Conservation (phyloP, 2,113 vertebrate species). For the Thomomys bottae region DNA sequence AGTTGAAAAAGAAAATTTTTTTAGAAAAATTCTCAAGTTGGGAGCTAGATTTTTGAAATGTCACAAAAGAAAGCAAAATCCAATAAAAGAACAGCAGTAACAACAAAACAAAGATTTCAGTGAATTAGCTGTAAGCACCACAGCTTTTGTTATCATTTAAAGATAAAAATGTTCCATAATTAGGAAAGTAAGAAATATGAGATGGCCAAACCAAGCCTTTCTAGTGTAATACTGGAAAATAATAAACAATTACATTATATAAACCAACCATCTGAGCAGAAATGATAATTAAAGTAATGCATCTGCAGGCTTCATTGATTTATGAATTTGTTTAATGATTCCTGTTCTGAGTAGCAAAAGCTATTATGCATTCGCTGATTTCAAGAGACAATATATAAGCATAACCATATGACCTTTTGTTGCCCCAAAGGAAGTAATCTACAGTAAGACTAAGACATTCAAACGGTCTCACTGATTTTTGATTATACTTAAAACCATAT, state of each 20-base stretch:
- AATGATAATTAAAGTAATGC: slow-evolving; percentile 95
- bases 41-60: slow-evolving; percentile 35
- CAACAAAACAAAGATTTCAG: neutral
- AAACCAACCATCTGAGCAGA: slow-evolving; percentile 91
- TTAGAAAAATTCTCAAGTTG: neutral
- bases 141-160: slow-evolving; percentile 60
- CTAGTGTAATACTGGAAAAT: slow-evolving; percentile 85
- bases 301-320: slow-evolving; percentile 93
- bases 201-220: slow-evolving; percentile 63
- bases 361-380: slow-evolving; percentile 84
- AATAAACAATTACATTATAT: slow-evolving; percentile 94
- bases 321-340: slow-evolving; percentile 96
- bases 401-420: slow-evolving; percentile 80
- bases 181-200: slow-evolving; percentile 72
- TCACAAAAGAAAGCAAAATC: slow-evolving; percentile 19
- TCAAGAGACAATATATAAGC: slow-evolving; percentile 81
- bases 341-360: slow-evolving; percentile 88
- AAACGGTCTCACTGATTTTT: slow-evolving; percentile 76
- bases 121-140: slow-evolving; percentile 27
- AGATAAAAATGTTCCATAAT: slow-evolving; percentile 68
- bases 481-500: slow-evolving; percentile 74
- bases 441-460: slow-evolving; percentile 72
- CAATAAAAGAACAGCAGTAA: neutral
- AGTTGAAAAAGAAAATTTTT: no score
- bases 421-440: slow-evolving; percentile 68